Base-by-base conservation (phyloP, 2,113 vertebrate species). In the Myiozetetes cayanensis region DNA sequence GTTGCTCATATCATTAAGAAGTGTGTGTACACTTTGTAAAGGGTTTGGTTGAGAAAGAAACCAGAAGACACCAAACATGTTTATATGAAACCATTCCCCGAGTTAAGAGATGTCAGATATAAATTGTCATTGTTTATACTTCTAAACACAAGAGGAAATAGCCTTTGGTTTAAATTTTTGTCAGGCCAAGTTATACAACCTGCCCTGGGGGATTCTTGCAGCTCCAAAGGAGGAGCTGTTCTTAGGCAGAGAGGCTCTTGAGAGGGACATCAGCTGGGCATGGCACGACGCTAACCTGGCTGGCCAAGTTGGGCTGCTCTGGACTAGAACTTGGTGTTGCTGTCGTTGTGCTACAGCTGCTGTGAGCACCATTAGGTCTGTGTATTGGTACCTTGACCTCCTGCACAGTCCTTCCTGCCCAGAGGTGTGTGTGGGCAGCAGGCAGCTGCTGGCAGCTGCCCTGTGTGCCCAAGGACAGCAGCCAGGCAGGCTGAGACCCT, bases 261-360 rank as follows among this genome's bases (percentile, higher is more conserved):
- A 46, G 19, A 37, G 46, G 15, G 11, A 58, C 17, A 70, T 37
- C 27, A 70, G 18, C 37, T 35, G 46, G 24, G 16, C 41, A 50
- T 0, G 1, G 58, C 15, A 22, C 0, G 0, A 19, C 2, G 18
- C 20, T 65, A 25, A 65, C 0, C 2, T 25, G 47, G 12, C 76
- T 79, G 67, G 22, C 68, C 39, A 59, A 79, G 23, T 46, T 47
- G 55, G 22, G n/a, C 30, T 80, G 80, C 76, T 65, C 67, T 61
- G 62, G 35, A 43, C 24, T 1, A 43, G 47, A 43, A 35, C 39
- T 75, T 0, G 4, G 12, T 30, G 25, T 9, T 56, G 46, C 37
- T 9, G 2, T 24, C 44, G 6, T 23, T 2, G 2, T 22, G 33
- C 15, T 44, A 14, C 33, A 30, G 84, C 33, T 89, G 14, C 27